Conservation (phyloP, 2,888 invertebrate species). For the Lacanobia oleracea region DNA sequence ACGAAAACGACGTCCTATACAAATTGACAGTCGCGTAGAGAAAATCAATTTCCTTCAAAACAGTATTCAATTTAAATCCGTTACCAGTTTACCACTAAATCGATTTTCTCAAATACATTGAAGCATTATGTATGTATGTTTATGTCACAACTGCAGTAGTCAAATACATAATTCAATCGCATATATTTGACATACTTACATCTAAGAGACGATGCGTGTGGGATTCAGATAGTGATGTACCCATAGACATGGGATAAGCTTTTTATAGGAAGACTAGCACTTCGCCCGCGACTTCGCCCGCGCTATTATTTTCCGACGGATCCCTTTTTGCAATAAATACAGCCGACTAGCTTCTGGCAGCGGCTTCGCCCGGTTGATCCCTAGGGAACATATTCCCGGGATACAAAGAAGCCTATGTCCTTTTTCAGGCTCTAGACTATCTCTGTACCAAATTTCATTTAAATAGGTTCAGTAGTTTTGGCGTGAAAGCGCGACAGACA, state of each 20-base stretch:
- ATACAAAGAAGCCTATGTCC: too few relatives aligned
- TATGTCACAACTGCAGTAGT: slow-evolving; percentile 48
- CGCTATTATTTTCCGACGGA: too few relatives aligned
- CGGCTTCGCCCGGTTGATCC: too few relatives aligned
- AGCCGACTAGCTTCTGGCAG: too few relatives aligned
- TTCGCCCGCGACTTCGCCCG: too few relatives aligned
- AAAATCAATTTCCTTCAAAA: slow-evolving; percentile 46
- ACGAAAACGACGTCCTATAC: slow-evolving; percentile 7
- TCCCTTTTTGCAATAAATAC: too few relatives aligned
- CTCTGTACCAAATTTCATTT: too few relatives aligned
- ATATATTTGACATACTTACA: slow-evolving; percentile 63
- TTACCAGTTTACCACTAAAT: slow-evolving; percentile 24
- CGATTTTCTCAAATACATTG: slow-evolving; percentile 43
- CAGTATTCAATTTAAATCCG: slow-evolving; percentile 37
- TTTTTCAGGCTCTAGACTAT: too few relatives aligned
- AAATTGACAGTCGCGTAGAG: slow-evolving; percentile 26
- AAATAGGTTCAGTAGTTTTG: too few relatives aligned
- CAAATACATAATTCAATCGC: slow-evolving; percentile 59
- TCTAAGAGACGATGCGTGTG: slow-evolving; percentile 41
- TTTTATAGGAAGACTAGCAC: too few relatives aligned
- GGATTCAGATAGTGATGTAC: slow-evolving; percentile 42
- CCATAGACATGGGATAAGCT: background rate
- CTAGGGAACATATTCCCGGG: too few relatives aligned
- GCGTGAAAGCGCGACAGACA: too few relatives aligned
- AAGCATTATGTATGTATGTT: slow-evolving; percentile 40